Percentiles rank a stretch among this genome's conserved stretches.
These are phyloP conservation scores for Conomelus anceps DNA, from an alignment of 2,888 invertebrate genomes.

Conservation along the genomic window DNA sequence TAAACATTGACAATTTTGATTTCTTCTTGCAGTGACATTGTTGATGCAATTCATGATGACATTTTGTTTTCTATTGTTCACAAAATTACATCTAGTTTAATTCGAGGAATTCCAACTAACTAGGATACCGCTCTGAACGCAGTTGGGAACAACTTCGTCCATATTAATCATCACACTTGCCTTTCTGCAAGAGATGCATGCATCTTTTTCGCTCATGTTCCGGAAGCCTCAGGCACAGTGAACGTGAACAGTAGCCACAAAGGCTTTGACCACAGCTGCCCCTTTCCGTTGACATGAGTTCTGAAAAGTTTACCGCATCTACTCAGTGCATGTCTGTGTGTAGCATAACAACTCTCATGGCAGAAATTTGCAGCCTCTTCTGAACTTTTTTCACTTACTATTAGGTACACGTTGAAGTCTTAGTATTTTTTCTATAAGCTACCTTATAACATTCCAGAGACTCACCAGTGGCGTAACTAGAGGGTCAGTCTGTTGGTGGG, in stretches of 20 bases:
- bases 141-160: background rate
- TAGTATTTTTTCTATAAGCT: background rate
- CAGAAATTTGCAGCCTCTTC: background rate
- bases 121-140: background rate
- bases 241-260: background rate
- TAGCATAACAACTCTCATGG: background rate
- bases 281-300: background rate
- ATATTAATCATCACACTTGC: background rate
- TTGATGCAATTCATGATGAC: background rate
- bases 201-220: background rate
- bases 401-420: too few relatives aligned
- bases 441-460: too few relatives aligned
- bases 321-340: background rate
- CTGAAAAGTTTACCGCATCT: background rate
- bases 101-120: background rate
- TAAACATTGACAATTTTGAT: too few relatives aligned
- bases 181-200: background rate
- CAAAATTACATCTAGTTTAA: background rate
- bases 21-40: too few relatives aligned
- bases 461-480: too few relatives aligned
- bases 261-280: background rate
- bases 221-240: background rate
- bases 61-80: background rate
- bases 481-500: too few relatives aligned
- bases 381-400: too few relatives aligned